Evolutionary conservation across 2,113 vertebrate genomes (phyloP).

Genomic region (Ranitomeya variabilis): DNA sequence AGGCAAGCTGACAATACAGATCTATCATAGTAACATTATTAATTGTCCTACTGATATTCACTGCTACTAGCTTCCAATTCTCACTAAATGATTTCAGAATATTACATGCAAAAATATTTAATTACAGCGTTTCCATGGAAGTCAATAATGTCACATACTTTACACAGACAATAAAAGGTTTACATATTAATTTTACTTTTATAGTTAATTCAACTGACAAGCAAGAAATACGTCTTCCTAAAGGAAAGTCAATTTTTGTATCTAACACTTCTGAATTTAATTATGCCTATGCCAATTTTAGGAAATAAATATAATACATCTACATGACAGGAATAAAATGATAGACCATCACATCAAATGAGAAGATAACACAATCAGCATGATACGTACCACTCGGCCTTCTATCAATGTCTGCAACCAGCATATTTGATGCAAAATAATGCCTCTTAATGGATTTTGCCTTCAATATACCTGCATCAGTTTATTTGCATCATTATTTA

Average conservation of each 20-base stretch:
- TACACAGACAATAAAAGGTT: conserved; percentile 52
- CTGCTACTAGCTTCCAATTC: neutral
- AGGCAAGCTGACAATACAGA: too few relatives aligned
- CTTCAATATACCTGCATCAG: conserved; percentile 14
- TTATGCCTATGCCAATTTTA: neutral
- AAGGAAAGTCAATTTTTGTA: neutral
- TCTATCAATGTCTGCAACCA: conserved; percentile 14
- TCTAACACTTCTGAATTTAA: conserved; percentile 10
- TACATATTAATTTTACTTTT: neutral
- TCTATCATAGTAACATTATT: too few relatives aligned
- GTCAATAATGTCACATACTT: conserved; percentile 22
- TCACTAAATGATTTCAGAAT: neutral
- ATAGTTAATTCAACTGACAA: neutral
- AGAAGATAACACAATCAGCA: conserved; percentile 30
- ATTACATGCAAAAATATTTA: neutral
- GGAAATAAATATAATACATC: conserved; percentile 24
- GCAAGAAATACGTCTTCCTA: neutral
- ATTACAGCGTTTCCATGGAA: neutral
- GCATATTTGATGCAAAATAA: conserved; percentile 31
- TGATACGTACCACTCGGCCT: conserved; percentile 27
- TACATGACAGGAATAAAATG: conserved; percentile 22
- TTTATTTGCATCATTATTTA: conserved; percentile 40
- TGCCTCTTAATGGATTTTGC: conserved; percentile 15
- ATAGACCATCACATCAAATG: conserved; percentile 20
- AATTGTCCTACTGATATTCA: too few relatives aligned